A percentile compares a stretch with the other conserved stretches of the same genome.
phyloP scores from a whole-genome alignment of 2,797 vertebrate genomes.

The Heterohyrax brucei region DNA sequence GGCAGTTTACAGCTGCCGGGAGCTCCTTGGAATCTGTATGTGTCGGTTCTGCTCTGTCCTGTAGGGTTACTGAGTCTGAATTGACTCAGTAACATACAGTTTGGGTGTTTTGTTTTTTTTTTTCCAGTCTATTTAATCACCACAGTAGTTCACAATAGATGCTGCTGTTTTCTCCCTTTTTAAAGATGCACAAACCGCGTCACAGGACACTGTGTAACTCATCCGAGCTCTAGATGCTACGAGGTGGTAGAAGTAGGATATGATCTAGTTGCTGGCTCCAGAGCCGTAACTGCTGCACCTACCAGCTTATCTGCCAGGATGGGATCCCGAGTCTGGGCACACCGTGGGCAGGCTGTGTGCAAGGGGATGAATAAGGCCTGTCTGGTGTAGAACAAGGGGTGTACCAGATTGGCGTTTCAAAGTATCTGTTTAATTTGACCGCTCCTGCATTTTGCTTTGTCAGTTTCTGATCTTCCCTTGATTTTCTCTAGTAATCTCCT shows the following conservation, averaged over 20 bases:
- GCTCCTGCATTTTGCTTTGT: not conserved
- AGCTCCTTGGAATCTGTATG: too few species aligned
- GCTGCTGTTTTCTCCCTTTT: not conserved
- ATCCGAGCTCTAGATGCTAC: not conserved
- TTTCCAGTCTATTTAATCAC: not conserved
- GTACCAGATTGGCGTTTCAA: not conserved
- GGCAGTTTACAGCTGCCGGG: too few species aligned
- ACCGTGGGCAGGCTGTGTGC: not conserved
- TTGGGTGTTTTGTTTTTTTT: too few species aligned
- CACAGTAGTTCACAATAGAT: not conserved
- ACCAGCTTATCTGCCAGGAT: not conserved
- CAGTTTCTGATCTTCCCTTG: not conserved
- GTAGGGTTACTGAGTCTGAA: too few species aligned
- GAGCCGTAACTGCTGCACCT: too few species aligned
- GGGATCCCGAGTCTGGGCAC: not conserved
- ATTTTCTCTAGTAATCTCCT: not conserved
- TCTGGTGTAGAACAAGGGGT: not conserved
- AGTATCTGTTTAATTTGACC: not conserved
- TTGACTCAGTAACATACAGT: too few species aligned
- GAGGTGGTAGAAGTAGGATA: not conserved
- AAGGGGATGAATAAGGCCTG: not conserved
- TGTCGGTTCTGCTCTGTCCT: too few species aligned
- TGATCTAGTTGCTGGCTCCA: not conserved
- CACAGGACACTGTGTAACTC: not conserved
- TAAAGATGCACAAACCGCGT: constrained; percentile 3